Base-by-base conservation (phyloP, 2,113 vertebrate species). In the Pterocles orientalis region DNA sequence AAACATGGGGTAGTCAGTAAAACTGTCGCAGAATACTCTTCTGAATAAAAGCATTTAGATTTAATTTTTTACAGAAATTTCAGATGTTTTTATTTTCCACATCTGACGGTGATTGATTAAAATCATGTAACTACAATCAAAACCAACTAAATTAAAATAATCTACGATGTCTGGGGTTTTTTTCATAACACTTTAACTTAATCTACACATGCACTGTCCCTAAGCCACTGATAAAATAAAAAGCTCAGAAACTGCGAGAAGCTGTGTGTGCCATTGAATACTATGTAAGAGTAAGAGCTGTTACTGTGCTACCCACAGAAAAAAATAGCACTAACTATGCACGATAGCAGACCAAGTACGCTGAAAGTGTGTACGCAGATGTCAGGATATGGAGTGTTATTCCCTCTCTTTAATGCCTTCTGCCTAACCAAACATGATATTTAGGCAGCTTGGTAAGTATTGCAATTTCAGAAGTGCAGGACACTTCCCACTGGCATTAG, bases 331-430 rank as follows among this genome's bases (percentile, higher is more conserved):
- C 19, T 0, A 9, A 2, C 18, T 29, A 0, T 26, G 19, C 24
- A 12, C 0, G 0, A 21, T 20, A n/a, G 26, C n/a, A 57, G 62
- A 36, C 5, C 17, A 17, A 11, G 7, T 31, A 7, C 4, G 1
- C 47, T 43, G n/a, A 25, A 61, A 70, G 8, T 0, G 0, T 41
- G 12, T 26, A 7, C 7, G 20, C 13, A 41, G 41, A 31, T 23
- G 17, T 33, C 18, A 36, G 31, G 54, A 5, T 53, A 12, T 5
- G 3, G 36, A 61, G 17, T 8, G 4, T 57, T 48, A 11, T 25
- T 51, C 47, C 25, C 18, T 47, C 13, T 31, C 31, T 77, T 70
- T 56, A 58, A 3, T 17, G 18, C 31, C 36, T 76, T 84, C 70
- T 87, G 77, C 61, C 81, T 29, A 43, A 29, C 3, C 76, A 70